These are phyloP conservation scores for Rhaphigaster nebulosa DNA, from an alignment of 2,888 invertebrate genomes.

Conservation along the genomic window DNA sequence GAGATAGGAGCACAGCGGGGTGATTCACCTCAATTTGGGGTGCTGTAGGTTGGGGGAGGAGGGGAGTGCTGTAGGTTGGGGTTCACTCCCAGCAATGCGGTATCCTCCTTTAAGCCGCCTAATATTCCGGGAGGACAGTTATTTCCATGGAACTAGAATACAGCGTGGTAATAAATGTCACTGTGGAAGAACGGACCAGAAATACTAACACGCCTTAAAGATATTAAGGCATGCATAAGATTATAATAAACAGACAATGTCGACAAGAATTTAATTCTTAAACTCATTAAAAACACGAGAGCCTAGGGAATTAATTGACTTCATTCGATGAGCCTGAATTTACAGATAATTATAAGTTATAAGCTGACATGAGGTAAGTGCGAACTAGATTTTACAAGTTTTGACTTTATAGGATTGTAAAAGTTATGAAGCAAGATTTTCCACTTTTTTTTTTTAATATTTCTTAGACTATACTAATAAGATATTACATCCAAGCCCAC, in stretches of 20 bases:
- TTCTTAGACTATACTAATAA: too few species aligned
- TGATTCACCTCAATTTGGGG: background rate
- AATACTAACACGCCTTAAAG: background rate
- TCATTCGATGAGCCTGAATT: too few species aligned
- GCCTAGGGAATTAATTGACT: too few species aligned
- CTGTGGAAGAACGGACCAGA: background rate
- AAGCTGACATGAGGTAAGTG: too few species aligned
- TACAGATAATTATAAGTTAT: too few species aligned
- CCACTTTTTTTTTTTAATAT: too few species aligned
- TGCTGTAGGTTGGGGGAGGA: background rate
- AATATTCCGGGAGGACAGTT: background rate
- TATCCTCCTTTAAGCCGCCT: background rate
- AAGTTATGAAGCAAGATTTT: too few species aligned
- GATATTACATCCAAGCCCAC: too few species aligned
- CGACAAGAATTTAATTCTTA: background rate
- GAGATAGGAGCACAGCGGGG: background rate
- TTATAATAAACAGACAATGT: background rate
- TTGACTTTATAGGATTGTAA: too few species aligned
- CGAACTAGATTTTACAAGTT: too few species aligned
- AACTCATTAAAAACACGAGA: background rate
- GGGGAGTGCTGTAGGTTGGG: too few species aligned
- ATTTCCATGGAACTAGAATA: background rate
- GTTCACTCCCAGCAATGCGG: slow-evolving; percentile 9
- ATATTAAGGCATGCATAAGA: background rate
- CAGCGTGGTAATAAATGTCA: background rate